phyloP scores from a whole-genome alignment of 2,797 vertebrate species.

The Myripristis murdjan region DNA sequence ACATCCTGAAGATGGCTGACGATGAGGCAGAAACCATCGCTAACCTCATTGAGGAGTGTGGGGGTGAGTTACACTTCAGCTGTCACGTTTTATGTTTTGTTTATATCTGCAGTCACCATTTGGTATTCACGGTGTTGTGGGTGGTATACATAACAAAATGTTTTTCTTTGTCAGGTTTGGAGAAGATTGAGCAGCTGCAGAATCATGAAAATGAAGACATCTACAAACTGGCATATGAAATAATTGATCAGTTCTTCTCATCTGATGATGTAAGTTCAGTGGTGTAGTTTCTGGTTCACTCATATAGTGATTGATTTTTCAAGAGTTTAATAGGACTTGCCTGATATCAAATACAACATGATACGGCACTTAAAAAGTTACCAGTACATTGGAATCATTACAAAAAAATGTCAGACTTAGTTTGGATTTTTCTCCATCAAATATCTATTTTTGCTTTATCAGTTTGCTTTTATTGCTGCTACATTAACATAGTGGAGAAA shows the following conservation, averaged over 20 bases:
- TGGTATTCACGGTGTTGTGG: background rate
- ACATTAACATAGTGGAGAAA: no score
- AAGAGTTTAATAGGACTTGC: no score
- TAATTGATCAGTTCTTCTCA: conserved; percentile 99
- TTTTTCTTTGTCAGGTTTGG: conserved; percentile 88
- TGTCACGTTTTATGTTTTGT: background rate
- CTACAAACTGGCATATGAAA: conserved; percentile 99
- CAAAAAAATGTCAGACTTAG: no score
- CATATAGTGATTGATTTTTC: background rate
- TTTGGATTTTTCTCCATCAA: no score
- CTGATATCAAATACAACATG: no score
- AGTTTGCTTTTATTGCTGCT: no score
- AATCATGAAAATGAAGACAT: conserved; percentile 99
- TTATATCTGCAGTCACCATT: background rate
- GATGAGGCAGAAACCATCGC: conserved; percentile 98
- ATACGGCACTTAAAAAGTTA: no score
- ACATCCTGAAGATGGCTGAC: conserved; percentile 99
- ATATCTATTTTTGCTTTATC: no score
- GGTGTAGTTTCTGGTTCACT: background rate
- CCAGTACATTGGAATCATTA: no score
- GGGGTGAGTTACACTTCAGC: conserved; percentile 88
- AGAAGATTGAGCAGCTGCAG: conserved; percentile 98
- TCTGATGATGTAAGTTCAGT: conserved; percentile 93
- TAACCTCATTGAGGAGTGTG: conserved; percentile 98
- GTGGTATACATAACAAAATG: background rate